Base-by-base conservation (phyloP, 1,140 invertebrate genomes). In the Cyrtorhinus lividipennis region DNA sequence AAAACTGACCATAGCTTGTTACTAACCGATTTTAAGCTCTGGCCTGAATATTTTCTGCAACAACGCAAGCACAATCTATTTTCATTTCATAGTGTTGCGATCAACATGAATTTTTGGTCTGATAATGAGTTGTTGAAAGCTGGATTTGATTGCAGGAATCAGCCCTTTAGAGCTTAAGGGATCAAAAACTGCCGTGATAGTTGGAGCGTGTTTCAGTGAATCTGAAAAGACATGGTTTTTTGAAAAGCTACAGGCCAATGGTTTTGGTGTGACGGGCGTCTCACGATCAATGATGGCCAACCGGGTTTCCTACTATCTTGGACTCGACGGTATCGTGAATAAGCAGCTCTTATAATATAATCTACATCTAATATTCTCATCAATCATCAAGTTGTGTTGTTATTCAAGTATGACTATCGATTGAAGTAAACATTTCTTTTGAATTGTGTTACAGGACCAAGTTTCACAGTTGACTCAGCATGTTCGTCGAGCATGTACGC, bases 261-360 rank as follows among this genome's bases (percentile, higher is more conserved):
- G 77, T n/a, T 81, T 80, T 67, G 80, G 78, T 64, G 78, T 92
- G 67, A 86, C 83, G 18, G 89, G 89, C 27, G 93, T 91, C 74
- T 85, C 84, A 67, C 80, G 90, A 62, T 88, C 90, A 8, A 95
- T 96, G 90, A 81, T 96, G 72, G 86, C 91, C 0, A 94, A 95
- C 71, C 79, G 92, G 60, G 80, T 96, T 26, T 95, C 90, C 0
- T 87, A 86, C 64, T 83, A 78, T 72, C 68, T 88, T 10, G 83
- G 84, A 58, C 69, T 82, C 0, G 80, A 79, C 64, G 86, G 85
- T 26, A 65, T 58, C 8, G 10, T 27, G 5, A 8, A 38, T 38
- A 8, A 5, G 5, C 5, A 38, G 5, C 5, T 38, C 15, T 15
- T 38, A 18, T 56, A 56, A 10, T 18, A 18, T 56, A 23, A 18